Base-by-base conservation (phyloP, 2,113 vertebrate species). In the Patagioenas fasciata region DNA sequence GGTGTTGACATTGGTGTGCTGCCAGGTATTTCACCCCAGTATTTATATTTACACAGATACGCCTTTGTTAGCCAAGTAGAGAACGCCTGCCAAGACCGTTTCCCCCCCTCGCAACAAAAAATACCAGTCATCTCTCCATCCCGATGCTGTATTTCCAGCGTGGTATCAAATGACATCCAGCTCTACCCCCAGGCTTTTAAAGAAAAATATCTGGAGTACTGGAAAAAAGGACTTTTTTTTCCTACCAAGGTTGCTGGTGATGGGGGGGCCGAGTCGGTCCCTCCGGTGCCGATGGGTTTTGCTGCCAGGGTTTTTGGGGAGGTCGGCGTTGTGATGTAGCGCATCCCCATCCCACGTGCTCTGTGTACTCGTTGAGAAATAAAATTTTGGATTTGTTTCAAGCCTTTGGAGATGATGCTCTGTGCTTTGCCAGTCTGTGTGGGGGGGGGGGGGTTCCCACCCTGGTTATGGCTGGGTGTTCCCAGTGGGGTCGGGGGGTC, bases 281-380 rank as follows among this genome's bases (percentile, higher is more conserved):
- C 10, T 28, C 80, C 20, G 5, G 88, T 75, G 69, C 70, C 91
- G 73, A 47, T 47, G 44, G 44, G 18, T 47, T 47, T 47, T 34
- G 62, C 44, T 91, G 91, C 85, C 91, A 93, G 57, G 53, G 26
- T 91, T 95, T 93, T 85, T 94, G 96, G 93, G 91, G 93, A 96
- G 95, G 93, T 95, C 82, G 95, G 96, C 95, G 23, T 86, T 83
- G 90, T 94, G 93, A 93, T 97, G 97, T 98, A 96, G 97, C 96
- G 73, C 96, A 96, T 96, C 96, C 97, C 97, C 97, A 96, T 92
- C 93, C 96, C 94, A 89, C 57, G 17, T 96, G 96, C 82, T 97
- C 92, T 94, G 94, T 98, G 97, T 98, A 96, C 96, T 97, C 79
- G 83, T 98, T 98, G 97, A 47, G 98, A 98, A 98, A 98, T 98